These are phyloP conservation scores for Pterocles orientalis DNA, from an alignment of 2,113 vertebrate species.

Conservation along the genomic window DNA sequence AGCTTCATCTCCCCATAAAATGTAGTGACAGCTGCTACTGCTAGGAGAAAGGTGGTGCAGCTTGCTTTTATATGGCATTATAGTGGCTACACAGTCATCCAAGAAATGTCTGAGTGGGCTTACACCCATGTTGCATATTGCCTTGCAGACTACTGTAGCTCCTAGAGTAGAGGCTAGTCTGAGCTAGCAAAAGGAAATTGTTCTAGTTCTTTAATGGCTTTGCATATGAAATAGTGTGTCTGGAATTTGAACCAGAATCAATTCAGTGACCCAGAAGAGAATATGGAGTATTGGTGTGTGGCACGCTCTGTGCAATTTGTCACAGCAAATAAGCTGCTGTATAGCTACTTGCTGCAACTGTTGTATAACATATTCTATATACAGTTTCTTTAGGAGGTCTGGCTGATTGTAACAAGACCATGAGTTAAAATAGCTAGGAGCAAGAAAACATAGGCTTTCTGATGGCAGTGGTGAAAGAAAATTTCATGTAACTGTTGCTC, in stretches of 20 bases:
- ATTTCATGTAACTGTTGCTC: neutral
- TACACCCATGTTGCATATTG: neutral
- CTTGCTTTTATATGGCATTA: neutral
- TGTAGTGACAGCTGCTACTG: neutral
- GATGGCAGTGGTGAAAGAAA: neutral
- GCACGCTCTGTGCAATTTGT: neutral
- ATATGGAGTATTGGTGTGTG: neutral
- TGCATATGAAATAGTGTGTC: neutral
- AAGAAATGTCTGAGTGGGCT: neutral
- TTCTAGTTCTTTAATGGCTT: neutral
- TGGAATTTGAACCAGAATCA: constrained; percentile 35
- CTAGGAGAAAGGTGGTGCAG: neutral
- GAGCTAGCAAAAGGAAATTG: neutral
- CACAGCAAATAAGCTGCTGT: neutral
- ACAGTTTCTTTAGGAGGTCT: neutral
- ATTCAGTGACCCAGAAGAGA: constrained; percentile 33
- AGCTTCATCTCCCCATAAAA: neutral
- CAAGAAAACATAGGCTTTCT: neutral
- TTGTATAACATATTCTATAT: neutral
- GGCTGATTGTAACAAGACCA: neutral
- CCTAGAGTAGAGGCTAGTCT: neutral
- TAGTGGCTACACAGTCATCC: neutral
- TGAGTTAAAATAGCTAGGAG: neutral
- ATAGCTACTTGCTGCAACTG: neutral
- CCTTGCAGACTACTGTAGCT: neutral